phyloP scores from a whole-genome alignment of 2,113 vertebrate species.

The Centropus bengalensis region DNA sequence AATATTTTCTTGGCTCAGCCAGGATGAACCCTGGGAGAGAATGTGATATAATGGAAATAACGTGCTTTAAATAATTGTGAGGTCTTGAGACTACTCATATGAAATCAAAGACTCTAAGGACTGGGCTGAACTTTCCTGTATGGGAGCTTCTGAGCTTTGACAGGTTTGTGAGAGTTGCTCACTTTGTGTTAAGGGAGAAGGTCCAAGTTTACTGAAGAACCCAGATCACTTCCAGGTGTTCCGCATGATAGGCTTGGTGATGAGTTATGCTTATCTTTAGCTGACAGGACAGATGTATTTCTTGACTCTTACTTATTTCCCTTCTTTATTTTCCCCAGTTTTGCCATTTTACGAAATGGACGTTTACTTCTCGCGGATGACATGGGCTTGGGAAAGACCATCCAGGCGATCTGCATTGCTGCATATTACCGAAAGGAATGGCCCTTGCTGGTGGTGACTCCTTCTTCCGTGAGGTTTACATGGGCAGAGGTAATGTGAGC shows the following conservation, averaged over 20 bases:
- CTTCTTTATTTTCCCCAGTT: slow-evolving; percentile 72
- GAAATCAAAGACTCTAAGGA: not conserved
- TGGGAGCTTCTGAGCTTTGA: not conserved
- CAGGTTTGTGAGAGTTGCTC: not conserved
- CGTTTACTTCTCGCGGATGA: slow-evolving; percentile 96
- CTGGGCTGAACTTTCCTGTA: not conserved
- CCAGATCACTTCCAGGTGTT: not conserved
- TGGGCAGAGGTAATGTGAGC: slow-evolving; percentile 90
- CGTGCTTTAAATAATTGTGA: not conserved
- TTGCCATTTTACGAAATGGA: slow-evolving; percentile 87
- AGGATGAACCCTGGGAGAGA: not conserved
- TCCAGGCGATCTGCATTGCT: slow-evolving; percentile 97
- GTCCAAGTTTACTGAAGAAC: not conserved
- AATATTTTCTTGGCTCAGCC: not conserved
- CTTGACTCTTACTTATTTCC: not conserved
- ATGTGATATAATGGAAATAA: not conserved
- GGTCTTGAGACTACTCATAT: not conserved
- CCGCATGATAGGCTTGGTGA: not conserved
- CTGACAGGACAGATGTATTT: not conserved
- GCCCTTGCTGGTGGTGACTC: slow-evolving; percentile 92
- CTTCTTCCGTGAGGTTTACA: slow-evolving; percentile 93
- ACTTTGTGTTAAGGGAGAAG: not conserved
- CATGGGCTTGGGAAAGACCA: slow-evolving; percentile 97
- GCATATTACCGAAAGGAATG: slow-evolving; percentile 91
- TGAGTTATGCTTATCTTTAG: not conserved